Conservation (phyloP, 2,797 vertebrate genomes). For the Periparus ater region DNA sequence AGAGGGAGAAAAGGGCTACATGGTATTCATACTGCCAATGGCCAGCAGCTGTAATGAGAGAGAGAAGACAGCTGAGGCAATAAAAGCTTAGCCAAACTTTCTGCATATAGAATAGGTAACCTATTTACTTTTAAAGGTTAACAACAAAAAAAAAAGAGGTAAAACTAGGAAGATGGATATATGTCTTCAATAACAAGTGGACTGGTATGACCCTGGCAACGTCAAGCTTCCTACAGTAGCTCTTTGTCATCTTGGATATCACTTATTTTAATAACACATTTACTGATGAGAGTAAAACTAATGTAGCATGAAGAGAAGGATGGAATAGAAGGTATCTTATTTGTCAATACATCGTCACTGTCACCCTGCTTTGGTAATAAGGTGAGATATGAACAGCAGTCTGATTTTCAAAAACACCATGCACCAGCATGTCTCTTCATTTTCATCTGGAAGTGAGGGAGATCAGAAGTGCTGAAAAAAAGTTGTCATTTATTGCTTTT, state of each 20-base stretch:
- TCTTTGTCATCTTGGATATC: constrained; percentile 13
- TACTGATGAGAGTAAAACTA: constrained; percentile 53
- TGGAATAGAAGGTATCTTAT: constrained; percentile 34
- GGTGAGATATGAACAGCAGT: background rate
- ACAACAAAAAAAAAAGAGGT: background rate
- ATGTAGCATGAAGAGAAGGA: constrained; percentile 48
- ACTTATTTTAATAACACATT: constrained; percentile 36
- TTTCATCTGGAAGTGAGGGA: background rate
- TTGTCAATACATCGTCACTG: constrained; percentile 32
- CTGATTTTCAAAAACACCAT: background rate
- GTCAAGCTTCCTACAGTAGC: background rate
- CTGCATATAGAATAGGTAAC: background rate
- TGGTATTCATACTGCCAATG: background rate
- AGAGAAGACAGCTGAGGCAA: background rate
- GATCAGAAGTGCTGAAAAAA: background rate
- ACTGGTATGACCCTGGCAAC: constrained; percentile 1
- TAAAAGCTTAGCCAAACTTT: background rate
- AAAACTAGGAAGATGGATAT: background rate
- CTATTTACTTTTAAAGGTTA: background rate
- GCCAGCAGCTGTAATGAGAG: background rate
- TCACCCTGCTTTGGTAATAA: constrained; percentile 16
- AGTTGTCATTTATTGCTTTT: background rate
- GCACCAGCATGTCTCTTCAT: background rate
- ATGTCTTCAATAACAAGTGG: background rate
- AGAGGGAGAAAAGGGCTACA: background rate